These are phyloP conservation scores for Rhinogobio ventralis DNA, from an alignment of 2,797 vertebrate species.

Conservation along the genomic window DNA sequence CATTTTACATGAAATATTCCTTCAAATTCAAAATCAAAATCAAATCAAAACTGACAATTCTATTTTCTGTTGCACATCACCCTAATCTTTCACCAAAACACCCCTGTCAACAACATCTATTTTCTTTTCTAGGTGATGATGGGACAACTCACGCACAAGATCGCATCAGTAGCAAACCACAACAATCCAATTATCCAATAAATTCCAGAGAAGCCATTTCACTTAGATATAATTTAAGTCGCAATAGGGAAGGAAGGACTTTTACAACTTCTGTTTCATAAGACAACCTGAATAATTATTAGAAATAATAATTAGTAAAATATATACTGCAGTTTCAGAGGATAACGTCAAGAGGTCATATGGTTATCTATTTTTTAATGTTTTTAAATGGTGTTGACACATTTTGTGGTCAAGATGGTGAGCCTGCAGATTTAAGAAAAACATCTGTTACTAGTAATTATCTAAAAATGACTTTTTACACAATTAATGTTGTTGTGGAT, in stretches of 20 bases:
- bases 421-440: neutral
- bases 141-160: neutral
- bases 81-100: neutral
- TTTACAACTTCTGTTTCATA: neutral
- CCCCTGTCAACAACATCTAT: neutral
- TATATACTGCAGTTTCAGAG: neutral
- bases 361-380: neutral
- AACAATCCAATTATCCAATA: neutral
- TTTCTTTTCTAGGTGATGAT: neutral
- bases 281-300: conserved; percentile 16
- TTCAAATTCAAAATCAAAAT: no score
- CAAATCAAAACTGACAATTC: neutral
- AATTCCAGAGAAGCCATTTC: neutral
- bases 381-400: neutral
- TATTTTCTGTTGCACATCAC: no score
- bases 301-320: neutral
- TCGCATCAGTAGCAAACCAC: neutral
- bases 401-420: neutral
- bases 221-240: neutral
- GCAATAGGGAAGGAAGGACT: neutral
- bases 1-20: neutral
- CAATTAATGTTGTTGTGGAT: neutral
- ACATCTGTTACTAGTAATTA: conserved; percentile 5
- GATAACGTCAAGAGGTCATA: conserved; percentile 8
- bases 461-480: neutral